phyloP scores from a whole-genome alignment of 2,888 invertebrate genomes.

The Tortrix viridana region DNA sequence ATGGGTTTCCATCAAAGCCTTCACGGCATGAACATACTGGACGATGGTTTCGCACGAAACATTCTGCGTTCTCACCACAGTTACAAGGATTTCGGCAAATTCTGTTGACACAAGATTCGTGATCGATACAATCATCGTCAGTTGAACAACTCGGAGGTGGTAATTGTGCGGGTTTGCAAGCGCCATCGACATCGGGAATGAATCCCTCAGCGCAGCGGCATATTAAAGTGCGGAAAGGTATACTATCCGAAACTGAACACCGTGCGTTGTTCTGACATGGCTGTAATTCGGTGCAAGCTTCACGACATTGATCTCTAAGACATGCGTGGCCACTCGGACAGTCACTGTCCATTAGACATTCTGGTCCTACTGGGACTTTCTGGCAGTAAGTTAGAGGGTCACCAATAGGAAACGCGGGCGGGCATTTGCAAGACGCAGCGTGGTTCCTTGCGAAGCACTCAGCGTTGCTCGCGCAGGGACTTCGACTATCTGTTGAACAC shows the following conservation, averaged over 20 bases:
- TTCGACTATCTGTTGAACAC: slow-evolving; percentile 86
- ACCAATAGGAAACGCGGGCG: slow-evolving; percentile 90
- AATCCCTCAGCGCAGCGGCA: slow-evolving; percentile 94
- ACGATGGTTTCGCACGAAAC: slow-evolving; percentile 91
- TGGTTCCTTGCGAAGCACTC: slow-evolving; percentile 92
- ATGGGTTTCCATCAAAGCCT: slow-evolving; percentile 94
- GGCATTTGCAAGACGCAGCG: slow-evolving; percentile 92
- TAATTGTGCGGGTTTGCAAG: slow-evolving; percentile 89
- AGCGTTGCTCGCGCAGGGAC: slow-evolving; percentile 93
- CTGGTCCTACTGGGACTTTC: slow-evolving; percentile 82
- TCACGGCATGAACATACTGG: slow-evolving; percentile 94
- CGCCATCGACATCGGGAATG: slow-evolving; percentile 91
- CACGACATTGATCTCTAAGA: slow-evolving; percentile 89
- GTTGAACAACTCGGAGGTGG: slow-evolving; percentile 90
- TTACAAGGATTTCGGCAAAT: slow-evolving; percentile 94
- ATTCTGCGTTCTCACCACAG: slow-evolving; percentile 93
- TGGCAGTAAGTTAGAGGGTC: slow-evolving; percentile 92
- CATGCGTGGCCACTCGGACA: slow-evolving; percentile 93
- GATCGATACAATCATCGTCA: slow-evolving; percentile 90
- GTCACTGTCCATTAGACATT: slow-evolving; percentile 91
- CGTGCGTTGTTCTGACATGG: slow-evolving; percentile 90
- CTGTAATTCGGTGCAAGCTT: slow-evolving; percentile 90
- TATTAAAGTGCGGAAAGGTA: slow-evolving; percentile 93
- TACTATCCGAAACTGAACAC: slow-evolving; percentile 93
- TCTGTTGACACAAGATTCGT: slow-evolving; percentile 93